Conservation (phyloP, 2,797 vertebrate species). For the Scolopax bukidnonensis region DNA sequence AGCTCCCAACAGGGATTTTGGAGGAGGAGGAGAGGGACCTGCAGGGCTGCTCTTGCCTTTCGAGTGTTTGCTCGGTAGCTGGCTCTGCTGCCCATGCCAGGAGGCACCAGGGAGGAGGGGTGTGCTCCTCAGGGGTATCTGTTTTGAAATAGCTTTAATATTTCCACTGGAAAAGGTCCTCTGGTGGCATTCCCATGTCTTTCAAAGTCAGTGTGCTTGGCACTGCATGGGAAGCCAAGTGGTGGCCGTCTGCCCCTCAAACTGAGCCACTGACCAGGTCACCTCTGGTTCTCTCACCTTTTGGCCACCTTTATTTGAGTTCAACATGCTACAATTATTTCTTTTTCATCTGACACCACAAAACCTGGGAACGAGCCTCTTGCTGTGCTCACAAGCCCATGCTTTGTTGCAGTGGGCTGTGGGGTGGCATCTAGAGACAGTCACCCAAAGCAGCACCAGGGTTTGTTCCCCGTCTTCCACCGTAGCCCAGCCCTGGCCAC, state of each 20-base stretch:
- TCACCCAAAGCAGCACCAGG: rapidly evolving
- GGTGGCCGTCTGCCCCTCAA: neutral
- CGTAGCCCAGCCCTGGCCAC: neutral
- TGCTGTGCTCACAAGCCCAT: neutral
- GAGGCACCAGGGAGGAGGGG: neutral
- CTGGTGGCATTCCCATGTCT: neutral
- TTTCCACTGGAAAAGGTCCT: neutral
- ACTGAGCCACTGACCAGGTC: neutral
- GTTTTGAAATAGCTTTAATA: neutral
- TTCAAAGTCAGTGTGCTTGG: neutral
- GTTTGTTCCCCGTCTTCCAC: neutral
- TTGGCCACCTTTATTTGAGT: neutral
- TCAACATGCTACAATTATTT: neutral
- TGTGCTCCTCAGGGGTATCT: neutral
- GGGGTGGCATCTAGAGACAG: too few species aligned
- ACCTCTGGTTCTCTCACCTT: neutral
- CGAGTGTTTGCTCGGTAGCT: neutral
- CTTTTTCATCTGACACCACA: neutral
- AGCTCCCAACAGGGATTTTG: neutral
- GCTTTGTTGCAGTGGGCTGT: neutral
- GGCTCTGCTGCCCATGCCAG: neutral
- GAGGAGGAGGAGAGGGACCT: neutral
- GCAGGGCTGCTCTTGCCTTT: neutral
- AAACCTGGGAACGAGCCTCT: neutral
- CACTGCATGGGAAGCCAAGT: rapidly evolving